Evolutionary conservation across 2,888 invertebrate species (phyloP), one percentile per base, ranked within the genome.

Genomic region (Ametastegia equiseti): DNA sequence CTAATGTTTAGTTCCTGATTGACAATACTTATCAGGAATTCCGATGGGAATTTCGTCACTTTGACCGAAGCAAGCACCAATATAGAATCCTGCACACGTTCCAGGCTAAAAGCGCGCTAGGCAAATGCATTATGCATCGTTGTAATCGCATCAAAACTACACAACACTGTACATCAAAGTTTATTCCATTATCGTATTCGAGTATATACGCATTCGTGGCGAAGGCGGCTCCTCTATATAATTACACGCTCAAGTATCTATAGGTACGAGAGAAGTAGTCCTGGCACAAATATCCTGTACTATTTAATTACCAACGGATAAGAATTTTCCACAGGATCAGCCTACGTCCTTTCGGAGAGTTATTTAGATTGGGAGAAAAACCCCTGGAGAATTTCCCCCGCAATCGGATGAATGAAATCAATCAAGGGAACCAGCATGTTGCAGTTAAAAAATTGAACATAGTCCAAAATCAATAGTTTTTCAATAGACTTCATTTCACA

Each of bases 101-200:
- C 27, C 39, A n/a, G 63, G n/a, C 57, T 42, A 36, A 77, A 77
- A 57, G 77, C 77, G 39, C 19, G 39, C 9, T 11, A 57, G 36
- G 57, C 27, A 36, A 77, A 77, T 77, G 77, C 54, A 77, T 77
- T 77, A 77, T 57, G 77, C 57, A 77, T 57, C 23, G 57, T 57
- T 77, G 57, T 57, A 77, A 39, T 54, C 57, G 23, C 57, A 36
- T 57, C 45, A 39, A 23, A 57, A 57, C 57, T 77, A 77, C 60
- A n/a, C 77, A 57, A 57, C 42, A 7, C 39, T 77, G 47, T 36
- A 13, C 77, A 42, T 77, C 77, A 57, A 27, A 57, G 19, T 77
- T 77, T 57, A 77, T 57, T 39, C 36, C 39, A 73, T 73, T 47
- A 73, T 73, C 30, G 50, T 73, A 47, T 27, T n/a, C 30, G 7